Conservation (phyloP, 2,113 vertebrate species). For the Myiagra hebetior region DNA sequence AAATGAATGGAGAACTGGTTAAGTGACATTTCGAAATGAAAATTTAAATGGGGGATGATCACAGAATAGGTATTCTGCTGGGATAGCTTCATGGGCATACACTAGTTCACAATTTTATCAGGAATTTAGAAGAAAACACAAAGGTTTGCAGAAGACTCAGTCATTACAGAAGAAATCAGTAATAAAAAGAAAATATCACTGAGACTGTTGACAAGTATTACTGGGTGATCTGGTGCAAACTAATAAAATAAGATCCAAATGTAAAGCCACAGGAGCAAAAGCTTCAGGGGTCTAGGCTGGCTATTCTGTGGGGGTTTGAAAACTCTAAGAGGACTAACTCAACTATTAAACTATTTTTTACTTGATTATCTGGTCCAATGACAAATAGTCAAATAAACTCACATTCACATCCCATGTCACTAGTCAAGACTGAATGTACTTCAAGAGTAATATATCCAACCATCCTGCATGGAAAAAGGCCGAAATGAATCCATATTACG, state of each 20-base stretch:
- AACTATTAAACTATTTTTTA: not conserved
- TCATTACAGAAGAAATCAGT: not conserved
- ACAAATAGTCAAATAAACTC: constrained; percentile 20
- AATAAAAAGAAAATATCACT: not conserved
- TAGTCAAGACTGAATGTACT: not conserved
- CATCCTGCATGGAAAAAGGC: constrained; percentile 18
- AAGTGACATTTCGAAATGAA: constrained; percentile 49
- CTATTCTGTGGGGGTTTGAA: not conserved
- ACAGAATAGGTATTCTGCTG: not conserved
- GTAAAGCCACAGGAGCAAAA: not conserved
- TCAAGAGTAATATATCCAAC: constrained; percentile 19
- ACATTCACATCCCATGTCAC: not conserved
- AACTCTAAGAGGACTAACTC: not conserved
- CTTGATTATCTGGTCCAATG: not conserved
- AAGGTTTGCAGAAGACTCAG: not conserved
- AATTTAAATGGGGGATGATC: constrained; percentile 7
- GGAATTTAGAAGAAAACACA: not conserved
- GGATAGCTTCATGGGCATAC: not conserved
- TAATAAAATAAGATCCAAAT: not conserved
- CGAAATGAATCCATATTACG: constrained; percentile 2
- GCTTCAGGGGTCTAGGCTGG: not conserved
- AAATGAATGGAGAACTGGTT: not conserved
- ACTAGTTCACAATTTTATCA: not conserved
- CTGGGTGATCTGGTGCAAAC: not conserved
- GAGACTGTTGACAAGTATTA: not conserved